A percentile compares a stretch with the other conserved stretches of the same genome.
These are phyloP conservation scores for Zygothrica quintamaculata DNA, from an alignment of 2,888 invertebrate species.

Conservation along the genomic window DNA sequence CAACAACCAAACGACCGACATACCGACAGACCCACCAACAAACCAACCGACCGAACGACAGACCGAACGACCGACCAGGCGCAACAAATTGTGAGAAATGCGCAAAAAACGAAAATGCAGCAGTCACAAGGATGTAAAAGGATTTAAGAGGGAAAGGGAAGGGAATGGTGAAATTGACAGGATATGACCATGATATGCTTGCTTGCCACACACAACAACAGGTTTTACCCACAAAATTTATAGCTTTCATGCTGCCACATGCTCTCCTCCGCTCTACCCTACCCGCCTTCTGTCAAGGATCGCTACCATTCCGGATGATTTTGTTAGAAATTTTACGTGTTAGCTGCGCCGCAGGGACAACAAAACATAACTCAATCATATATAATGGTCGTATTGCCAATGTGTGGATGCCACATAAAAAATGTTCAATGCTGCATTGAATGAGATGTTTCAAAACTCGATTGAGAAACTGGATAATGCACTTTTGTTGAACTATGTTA, in stretches of 20 bases:
- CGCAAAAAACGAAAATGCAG: constrained; percentile 65
- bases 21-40: constrained; percentile 7
- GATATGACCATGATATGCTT: constrained; percentile 74
- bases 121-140: constrained; percentile 43
- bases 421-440: constrained; percentile 58
- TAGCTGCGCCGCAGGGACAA: constrained; percentile 63
- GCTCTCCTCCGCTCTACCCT: constrained; percentile 6
- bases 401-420: constrained; percentile 37
- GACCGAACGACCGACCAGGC: constrained; percentile 34
- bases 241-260: constrained; percentile 32
- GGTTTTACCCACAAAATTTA: constrained; percentile 56
- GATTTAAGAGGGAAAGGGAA: neutral
- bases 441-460: constrained; percentile 61
- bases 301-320: neutral
- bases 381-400: constrained; percentile 61
- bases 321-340: constrained; percentile 60
- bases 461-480: constrained; percentile 57
- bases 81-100: constrained; percentile 70
- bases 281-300: constrained; percentile 20
- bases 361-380: constrained; percentile 68
- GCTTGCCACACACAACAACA: constrained; percentile 66
- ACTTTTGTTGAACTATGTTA: constrained; percentile 25
- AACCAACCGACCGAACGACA: neutral
- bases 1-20: neutral
- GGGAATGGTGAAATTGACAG: constrained; percentile 68